Percentiles rank a stretch among this genome's conserved stretches.
phyloP scores from a whole-genome alignment of 2,888 invertebrate genomes.

The Pseudococcus viburni region DNA sequence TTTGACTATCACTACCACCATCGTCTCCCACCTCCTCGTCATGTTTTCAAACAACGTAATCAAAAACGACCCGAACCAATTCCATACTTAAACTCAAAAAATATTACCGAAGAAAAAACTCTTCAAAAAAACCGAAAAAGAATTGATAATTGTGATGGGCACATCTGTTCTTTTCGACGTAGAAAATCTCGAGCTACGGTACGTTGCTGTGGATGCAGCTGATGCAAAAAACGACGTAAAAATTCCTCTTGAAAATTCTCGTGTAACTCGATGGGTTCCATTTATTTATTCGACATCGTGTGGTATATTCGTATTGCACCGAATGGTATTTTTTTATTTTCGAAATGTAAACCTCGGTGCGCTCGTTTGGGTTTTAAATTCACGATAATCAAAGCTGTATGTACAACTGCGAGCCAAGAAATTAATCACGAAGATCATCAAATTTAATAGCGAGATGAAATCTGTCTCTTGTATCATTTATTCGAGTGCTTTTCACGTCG shows the following conservation, averaged over 20 bases:
- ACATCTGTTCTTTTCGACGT: not conserved
- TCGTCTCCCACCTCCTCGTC: not conserved
- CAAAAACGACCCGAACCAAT: not conserved
- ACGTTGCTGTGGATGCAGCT: not conserved
- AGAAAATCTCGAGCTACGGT: not conserved
- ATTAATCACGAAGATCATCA: conserved; percentile 12
- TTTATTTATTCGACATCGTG: not conserved
- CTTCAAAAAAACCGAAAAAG: not conserved
- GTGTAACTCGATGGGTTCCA: not conserved
- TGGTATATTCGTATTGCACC: not conserved
- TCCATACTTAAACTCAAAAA: not conserved
- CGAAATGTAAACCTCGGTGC: not conserved
- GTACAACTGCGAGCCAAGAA: not conserved
- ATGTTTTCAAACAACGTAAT: not conserved
- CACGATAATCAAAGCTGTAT: not conserved
- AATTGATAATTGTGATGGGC: not conserved
- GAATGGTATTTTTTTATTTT: not conserved
- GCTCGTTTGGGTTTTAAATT: not conserved
- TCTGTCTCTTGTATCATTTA: conserved; percentile 21
- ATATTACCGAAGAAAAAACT: not conserved
- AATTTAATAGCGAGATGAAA: conserved; percentile 1
- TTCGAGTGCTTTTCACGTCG: not conserved
- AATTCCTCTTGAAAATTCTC: not conserved
- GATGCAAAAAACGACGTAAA: not conserved
- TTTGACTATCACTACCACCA: not conserved